Percentiles rank a stretch among this genome's conserved stretches.
Evolutionary conservation across 2,113 vertebrate species (phyloP).

Genomic region (Apodemus speciosus): DNA sequence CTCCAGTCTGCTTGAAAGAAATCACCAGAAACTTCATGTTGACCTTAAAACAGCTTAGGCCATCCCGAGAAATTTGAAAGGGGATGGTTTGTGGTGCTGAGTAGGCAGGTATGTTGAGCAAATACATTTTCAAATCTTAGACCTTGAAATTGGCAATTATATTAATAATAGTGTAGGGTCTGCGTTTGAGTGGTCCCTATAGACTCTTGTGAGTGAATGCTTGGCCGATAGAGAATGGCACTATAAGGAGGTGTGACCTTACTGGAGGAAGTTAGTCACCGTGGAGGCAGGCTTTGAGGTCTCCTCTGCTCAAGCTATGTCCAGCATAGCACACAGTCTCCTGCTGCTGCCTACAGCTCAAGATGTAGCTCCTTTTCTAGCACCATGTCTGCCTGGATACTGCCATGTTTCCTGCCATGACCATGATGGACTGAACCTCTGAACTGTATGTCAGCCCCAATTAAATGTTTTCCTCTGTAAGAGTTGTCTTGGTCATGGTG

Average conservation of each 20-base stretch:
- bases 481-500: neutral
- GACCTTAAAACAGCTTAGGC: conserved; percentile 32
- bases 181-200: neutral
- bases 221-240: neutral
- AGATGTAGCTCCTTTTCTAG: neutral
- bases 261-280: neutral
- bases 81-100: neutral
- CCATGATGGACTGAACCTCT: neutral
- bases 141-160: conserved; percentile 51
- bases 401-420: neutral
- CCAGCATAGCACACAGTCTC: neutral
- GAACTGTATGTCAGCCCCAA: neutral
- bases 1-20: conserved; percentile 60
- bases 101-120: neutral
- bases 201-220: neutral
- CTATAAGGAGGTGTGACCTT: neutral
- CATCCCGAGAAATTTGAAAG: conserved; percentile 45
- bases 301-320: neutral
- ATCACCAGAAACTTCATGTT: neutral
- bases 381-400: neutral
- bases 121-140: conserved; percentile 42
- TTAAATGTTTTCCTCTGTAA: neutral
- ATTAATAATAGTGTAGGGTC: neutral
- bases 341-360: neutral
- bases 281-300: neutral